A percentile compares a stretch with the other conserved stretches of the same genome.
These are phyloP conservation scores for Galagoides demidoff DNA, from an alignment of 2,797 vertebrate species.

Conservation along the genomic window DNA sequence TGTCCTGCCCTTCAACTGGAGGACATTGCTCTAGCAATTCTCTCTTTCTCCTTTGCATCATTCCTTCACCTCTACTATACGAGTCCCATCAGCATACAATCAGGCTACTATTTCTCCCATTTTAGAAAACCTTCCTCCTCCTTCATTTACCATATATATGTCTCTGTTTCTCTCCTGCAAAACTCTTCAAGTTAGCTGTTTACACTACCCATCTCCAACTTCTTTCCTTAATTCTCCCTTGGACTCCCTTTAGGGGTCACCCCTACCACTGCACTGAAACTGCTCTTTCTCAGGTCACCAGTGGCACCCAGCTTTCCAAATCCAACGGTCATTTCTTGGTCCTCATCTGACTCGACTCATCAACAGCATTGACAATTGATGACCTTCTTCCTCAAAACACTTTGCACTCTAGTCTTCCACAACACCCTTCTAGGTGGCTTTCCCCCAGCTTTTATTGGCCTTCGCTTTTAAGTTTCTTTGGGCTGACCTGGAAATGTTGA, in stretches of 20 bases:
- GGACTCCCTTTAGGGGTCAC: neutral
- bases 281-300: neutral
- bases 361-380: neutral
- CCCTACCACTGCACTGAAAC: neutral
- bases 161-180: neutral
- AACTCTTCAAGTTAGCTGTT: neutral
- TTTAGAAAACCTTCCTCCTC: neutral
- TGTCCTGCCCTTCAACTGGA: neutral
- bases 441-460: neutral
- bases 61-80: neutral
- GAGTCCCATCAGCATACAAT: neutral
- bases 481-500: neutral
- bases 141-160: neutral
- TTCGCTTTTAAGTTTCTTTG: conserved; percentile 13
- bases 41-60: neutral
- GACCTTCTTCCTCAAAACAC: neutral
- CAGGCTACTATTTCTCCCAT: neutral
- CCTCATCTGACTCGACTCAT: neutral
- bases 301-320: neutral
- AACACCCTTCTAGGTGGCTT: neutral
- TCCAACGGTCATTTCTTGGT: neutral
- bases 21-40: neutral
- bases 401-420: neutral
- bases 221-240: neutral
- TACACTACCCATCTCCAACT: neutral